Evolutionary conservation across 2,888 invertebrate species (phyloP), one percentile per base, ranked within the genome.

Genomic region (Tachina lurida): DNA sequence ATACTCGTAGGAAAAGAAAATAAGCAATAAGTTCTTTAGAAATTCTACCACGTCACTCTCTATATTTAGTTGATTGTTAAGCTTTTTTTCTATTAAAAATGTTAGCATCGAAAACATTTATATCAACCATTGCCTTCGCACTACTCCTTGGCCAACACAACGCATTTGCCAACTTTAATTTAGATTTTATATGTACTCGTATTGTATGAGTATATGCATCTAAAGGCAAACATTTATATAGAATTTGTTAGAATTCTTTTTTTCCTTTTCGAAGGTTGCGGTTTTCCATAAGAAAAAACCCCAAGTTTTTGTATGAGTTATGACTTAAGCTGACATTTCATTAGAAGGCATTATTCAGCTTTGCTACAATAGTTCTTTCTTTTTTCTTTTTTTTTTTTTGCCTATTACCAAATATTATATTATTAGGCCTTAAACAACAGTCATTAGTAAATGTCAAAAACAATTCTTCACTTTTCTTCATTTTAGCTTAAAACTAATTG

Each of bases 271-370:
- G 8, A 19, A 10, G 49, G 49, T 15, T 58, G 13, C 3, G 15
- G 15, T 41, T 39, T 49, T 15, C 22, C 12, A 58, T 39, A 19
- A 62, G 41, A 3, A 49, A 54, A 71, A 78, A 78, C 49, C 65
- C 13, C 39, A 79, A 81, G 71, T 84, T 67, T 58, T 79, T 68
- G 88, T 88, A 88, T 91, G 91, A 91, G 88, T 91, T 90, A 91
- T 91, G 90, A 90, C 90, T 90, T 91, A 91, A 91, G 90, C 91
- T 90, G 91, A 90, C 91, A 91, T 91, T 91, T 91, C 91, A 91
- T 91, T 91, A 90, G 91, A 89, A 68, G 81, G 87, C 83, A 88
- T 88, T 88, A 88, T 86, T 82, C 75, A 60, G 86, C 73, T 87
- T 86, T 84, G 43, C 49, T 63, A 58, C 52, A 76, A 83, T 83